These are phyloP conservation scores for Etheostoma perlongum DNA, from an alignment of 2,797 vertebrate species.

Conservation along the genomic window DNA sequence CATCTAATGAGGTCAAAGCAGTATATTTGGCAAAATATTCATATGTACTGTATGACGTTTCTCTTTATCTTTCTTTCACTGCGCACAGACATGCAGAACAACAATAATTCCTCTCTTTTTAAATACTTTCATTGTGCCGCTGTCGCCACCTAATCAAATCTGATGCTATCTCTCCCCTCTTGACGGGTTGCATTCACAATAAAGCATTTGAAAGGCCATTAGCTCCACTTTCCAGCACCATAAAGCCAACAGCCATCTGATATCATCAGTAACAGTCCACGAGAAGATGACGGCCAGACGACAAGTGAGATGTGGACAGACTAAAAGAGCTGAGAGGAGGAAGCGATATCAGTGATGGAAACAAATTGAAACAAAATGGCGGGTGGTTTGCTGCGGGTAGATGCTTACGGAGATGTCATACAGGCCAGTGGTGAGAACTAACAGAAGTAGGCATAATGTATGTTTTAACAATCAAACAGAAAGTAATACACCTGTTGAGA, in stretches of 20 bases:
- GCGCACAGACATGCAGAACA: conserved; percentile 13
- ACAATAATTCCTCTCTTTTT: conserved; percentile 42
- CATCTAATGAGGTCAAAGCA: conserved; percentile 45
- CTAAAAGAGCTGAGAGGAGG: conserved; percentile 60
- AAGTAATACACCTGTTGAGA: conserved; percentile 42
- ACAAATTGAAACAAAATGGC: conserved; percentile 80
- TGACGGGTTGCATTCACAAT: conserved; percentile 74
- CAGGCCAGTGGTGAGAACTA: conserved; percentile 39
- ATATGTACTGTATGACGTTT: conserved; percentile 37
- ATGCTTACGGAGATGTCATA: conserved; percentile 56
- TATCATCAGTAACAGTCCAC: conserved; percentile 74
- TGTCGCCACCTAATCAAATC: conserved; percentile 66
- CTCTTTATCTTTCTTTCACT: conserved; percentile 17
- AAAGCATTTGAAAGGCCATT: conserved; percentile 77
- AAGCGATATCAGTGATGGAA: conserved; percentile 65
- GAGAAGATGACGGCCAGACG: conserved; percentile 73
- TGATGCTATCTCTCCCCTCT: conserved; percentile 71
- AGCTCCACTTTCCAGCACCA: conserved; percentile 57
- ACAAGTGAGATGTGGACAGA: conserved; percentile 71
- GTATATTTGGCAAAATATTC: conserved; percentile 33
- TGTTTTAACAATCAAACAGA: conserved; percentile 11
- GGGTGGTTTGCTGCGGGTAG: conserved; percentile 32
- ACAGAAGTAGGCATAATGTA: conserved; percentile 12
- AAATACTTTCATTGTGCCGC: conserved; percentile 61
- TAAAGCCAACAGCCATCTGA: conserved; percentile 63